Evolutionary conservation across 2,113 vertebrate species (phyloP).

Genomic region (Antechinus stuartii): DNA sequence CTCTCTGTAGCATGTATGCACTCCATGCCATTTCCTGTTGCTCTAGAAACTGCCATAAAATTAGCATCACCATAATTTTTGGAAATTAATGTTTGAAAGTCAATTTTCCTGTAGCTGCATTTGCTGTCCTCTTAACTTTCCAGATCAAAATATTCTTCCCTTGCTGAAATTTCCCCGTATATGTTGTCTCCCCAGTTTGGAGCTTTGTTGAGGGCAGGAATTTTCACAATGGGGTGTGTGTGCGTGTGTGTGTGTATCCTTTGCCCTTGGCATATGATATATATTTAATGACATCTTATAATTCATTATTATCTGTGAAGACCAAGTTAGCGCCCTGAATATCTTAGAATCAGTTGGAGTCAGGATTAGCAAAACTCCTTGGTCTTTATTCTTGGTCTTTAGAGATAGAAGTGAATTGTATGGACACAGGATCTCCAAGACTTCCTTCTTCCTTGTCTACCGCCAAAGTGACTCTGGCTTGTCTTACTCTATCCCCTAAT

Average conservation of each 20-base stretch:
- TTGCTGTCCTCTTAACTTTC: background rate
- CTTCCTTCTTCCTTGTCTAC: no score
- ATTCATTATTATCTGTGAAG: background rate
- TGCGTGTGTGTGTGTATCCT: background rate
- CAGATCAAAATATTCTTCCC: background rate
- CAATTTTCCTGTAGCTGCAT: background rate
- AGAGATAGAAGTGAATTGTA: no score
- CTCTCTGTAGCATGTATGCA: background rate
- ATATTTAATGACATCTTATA: background rate
- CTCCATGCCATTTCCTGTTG: accelerated
- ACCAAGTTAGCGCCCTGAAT: no score
- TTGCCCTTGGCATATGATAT: background rate
- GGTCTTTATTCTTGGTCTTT: no score
- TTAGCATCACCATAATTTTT: background rate
- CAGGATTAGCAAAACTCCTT: no score
- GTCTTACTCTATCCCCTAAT: no score
- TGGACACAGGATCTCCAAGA: no score
- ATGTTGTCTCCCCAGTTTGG: background rate
- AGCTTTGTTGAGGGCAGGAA: background rate
- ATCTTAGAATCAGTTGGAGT: no score
- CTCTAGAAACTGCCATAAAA: background rate
- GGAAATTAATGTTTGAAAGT: background rate
- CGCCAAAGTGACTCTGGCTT: no score
- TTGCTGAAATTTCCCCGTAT: background rate
- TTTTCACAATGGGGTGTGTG: background rate